phyloP scores from a whole-genome alignment of 2,888 invertebrate species.

The Scaptomyza tumidula region DNA sequence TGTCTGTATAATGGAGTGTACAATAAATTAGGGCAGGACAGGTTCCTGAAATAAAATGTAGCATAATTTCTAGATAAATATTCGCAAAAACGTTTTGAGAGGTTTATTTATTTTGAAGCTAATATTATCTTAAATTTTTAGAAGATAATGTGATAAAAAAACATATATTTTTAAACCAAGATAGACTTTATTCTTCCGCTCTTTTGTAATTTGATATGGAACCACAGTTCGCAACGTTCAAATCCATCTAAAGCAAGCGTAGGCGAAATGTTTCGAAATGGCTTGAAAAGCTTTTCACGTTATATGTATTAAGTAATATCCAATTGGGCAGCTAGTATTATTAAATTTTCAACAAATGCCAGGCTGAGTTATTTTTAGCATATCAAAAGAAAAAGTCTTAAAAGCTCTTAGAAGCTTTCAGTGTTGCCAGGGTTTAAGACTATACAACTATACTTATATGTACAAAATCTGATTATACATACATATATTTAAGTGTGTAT shows the following conservation, averaged over 20 bases:
- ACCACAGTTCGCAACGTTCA: conserved; percentile 32
- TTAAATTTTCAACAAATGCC: conserved; percentile 74
- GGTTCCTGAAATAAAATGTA: neutral
- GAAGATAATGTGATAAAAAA: too few species aligned
- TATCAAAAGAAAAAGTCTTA: neutral
- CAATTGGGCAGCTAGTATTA: conserved; percentile 33
- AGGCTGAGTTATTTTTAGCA: conserved; percentile 58
- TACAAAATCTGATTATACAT: conserved; percentile 26
- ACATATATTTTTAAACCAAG: too few species aligned
- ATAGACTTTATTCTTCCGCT: neutral
- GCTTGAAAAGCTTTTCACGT: conserved; percentile 54
- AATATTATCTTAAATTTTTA: too few species aligned
- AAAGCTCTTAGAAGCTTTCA: conserved; percentile 48
- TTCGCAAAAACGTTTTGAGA: neutral
- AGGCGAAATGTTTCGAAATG: conserved; percentile 30
- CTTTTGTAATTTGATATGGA: conserved; percentile 60
- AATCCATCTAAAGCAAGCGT: conserved; percentile 39
- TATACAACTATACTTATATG: conserved; percentile 9
- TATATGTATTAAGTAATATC: conserved; percentile 71
- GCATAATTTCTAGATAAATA: conserved; percentile 17
- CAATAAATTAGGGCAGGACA: conserved; percentile 19
- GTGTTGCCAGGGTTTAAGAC: conserved; percentile 25
- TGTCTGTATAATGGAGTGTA: neutral
- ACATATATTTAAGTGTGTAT: conserved; percentile 7
- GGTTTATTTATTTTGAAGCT: neutral